Conservation (phyloP, 2,797 vertebrate species). For the Paedocypris micromegethes region DNA sequence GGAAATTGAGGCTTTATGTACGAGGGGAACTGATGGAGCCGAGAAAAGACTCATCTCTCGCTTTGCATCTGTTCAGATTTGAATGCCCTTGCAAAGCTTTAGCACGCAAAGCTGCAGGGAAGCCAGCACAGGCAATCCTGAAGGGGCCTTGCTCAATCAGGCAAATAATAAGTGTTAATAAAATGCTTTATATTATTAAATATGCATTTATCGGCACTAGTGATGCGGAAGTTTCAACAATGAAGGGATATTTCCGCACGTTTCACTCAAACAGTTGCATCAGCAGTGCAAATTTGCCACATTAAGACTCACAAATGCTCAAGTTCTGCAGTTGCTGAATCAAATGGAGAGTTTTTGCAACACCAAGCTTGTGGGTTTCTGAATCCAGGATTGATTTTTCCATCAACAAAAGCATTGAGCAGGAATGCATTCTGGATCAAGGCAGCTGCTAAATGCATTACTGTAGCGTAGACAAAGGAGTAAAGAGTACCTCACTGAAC, state of each 20-base stretch:
- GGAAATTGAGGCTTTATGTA: slow-evolving; percentile 66
- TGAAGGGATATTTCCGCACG: not conserved
- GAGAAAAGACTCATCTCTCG: slow-evolving; percentile 55
- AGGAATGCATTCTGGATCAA: no score
- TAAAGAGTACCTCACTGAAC: no score
- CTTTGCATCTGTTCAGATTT: slow-evolving; percentile 43
- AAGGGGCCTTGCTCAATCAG: not conserved
- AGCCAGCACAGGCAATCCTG: not conserved
- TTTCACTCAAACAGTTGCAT: no score
- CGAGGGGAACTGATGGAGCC: slow-evolving; percentile 57
- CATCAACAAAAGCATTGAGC: no score
- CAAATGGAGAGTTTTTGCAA: no score
- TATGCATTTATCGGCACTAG: not conserved
- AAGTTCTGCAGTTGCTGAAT: no score
- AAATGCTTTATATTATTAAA: not conserved
- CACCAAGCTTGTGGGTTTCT: no score
- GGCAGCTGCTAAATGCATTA: no score
- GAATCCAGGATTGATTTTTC: no score
- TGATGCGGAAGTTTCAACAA: not conserved
- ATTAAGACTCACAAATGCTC: no score
- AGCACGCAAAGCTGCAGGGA: slow-evolving; percentile 52
- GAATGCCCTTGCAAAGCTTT: slow-evolving; percentile 42
- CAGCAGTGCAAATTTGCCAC: no score
- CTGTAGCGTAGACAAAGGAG: no score
- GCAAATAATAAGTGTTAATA: not conserved